Percentiles rank a stretch among this genome's conserved stretches.
Evolutionary conservation across 2,888 invertebrate species (phyloP).

Genomic region (Caenorhabditis parvicauda): DNA sequence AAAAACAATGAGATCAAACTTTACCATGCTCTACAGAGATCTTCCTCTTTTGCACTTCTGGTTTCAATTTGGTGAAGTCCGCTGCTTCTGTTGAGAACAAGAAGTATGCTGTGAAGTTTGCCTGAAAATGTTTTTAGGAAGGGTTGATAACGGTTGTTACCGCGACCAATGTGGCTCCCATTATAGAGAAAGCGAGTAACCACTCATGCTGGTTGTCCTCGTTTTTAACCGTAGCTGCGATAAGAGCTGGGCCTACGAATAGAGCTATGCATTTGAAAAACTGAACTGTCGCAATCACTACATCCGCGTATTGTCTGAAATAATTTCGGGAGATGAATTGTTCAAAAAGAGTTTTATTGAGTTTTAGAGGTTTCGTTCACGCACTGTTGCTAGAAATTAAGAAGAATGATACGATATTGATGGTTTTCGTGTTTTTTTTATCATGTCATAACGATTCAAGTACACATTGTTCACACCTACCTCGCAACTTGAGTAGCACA

Average conservation of each 20-base stretch:
- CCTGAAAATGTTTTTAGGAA: neutral
- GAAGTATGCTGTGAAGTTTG: constrained; percentile 10
- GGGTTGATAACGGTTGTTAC: too few relatives aligned
- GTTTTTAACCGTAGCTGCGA: constrained; percentile 11
- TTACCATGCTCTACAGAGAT: too few relatives aligned
- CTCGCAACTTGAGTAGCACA: constrained; percentile 6
- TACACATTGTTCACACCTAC: neutral
- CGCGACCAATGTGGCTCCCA: constrained; percentile 10
- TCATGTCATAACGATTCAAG: neutral
- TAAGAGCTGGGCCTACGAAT: constrained; percentile 19
- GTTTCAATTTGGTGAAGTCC: constrained; percentile 8
- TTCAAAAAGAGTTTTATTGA: neutral
- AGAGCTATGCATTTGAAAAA: constrained; percentile 23
- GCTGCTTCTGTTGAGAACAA: constrained; percentile 15
- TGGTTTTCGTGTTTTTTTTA: neutral
- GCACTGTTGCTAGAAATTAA: neutral
- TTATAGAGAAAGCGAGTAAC: constrained; percentile 14
- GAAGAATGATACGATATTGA: neutral
- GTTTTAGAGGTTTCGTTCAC: neutral
- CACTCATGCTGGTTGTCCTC: constrained; percentile 12
- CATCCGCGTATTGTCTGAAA: constrained; percentile 24
- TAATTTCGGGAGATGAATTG: neutral
- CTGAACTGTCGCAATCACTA: constrained; percentile 22
- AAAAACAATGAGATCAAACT: too few relatives aligned
- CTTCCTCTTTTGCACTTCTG: too few relatives aligned